These are phyloP conservation scores for Scartelaos histophorus DNA, from an alignment of 2,113 vertebrate species.

Conservation along the genomic window DNA sequence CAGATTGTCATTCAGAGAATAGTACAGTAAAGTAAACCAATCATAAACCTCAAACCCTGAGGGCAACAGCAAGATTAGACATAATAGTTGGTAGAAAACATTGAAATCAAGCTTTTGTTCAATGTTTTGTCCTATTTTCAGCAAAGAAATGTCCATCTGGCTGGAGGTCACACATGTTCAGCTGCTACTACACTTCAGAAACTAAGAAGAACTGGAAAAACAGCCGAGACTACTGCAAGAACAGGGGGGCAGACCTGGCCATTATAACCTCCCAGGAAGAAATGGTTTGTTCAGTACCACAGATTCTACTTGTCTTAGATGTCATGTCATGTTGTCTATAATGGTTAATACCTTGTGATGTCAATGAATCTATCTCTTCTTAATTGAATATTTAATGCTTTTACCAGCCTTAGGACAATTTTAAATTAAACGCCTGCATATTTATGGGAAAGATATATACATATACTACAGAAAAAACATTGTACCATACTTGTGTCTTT, in stretches of 20 bases:
- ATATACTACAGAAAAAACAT: background rate
- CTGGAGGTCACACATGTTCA: slow-evolving; percentile 46
- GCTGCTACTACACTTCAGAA: slow-evolving; percentile 53
- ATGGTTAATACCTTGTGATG: no score
- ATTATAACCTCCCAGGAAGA: slow-evolving; percentile 42
- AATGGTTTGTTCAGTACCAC: slow-evolving; percentile 39
- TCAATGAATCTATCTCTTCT: no score
- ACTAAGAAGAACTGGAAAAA: slow-evolving; percentile 41
- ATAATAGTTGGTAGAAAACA: background rate
- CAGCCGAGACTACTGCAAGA: slow-evolving; percentile 45
- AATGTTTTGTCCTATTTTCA: slow-evolving; percentile 16
- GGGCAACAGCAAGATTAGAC: background rate
- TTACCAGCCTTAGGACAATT: no score
- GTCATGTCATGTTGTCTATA: no score
- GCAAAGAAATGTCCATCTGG: slow-evolving; percentile 40
- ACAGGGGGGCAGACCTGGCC: slow-evolving; percentile 51
- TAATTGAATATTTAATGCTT: no score
- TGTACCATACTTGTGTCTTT: background rate
- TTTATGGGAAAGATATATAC: background rate
- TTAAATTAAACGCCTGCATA: no score
- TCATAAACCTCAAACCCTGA: no score
- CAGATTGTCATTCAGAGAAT: no score
- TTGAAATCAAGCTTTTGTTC: no score
- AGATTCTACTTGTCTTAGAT: background rate
- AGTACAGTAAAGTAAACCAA: no score